phyloP scores from a whole-genome alignment of 1,140 invertebrate species.

The Drosophila pallidifrons region DNA sequence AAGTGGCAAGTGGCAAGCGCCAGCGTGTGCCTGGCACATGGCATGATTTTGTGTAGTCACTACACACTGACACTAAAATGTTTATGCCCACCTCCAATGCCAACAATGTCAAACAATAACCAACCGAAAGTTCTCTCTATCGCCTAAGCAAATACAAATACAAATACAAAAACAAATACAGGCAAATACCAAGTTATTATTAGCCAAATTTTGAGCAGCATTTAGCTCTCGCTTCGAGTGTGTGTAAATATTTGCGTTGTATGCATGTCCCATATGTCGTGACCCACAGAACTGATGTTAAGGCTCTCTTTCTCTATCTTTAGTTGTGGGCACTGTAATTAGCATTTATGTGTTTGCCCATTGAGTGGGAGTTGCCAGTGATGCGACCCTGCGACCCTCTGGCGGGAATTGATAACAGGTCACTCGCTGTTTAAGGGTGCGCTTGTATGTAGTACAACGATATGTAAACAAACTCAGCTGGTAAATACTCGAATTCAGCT shows the following conservation, averaged over 20 bases:
- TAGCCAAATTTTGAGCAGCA: conserved; percentile 70
- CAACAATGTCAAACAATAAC: conserved; percentile 36
- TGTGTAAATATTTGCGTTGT: conserved; percentile 72
- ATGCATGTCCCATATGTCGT: conserved; percentile 70
- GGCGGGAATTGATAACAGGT: conserved; percentile 51
- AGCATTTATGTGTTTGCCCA: conserved; percentile 70
- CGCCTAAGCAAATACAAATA: conserved; percentile 66
- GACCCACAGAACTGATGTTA: conserved; percentile 27
- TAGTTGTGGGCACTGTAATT: conserved; percentile 65
- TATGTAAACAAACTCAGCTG: conserved; percentile 5
- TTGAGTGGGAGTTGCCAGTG: conserved; percentile 1
- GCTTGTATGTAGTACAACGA: neutral
- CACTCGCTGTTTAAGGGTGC: conserved; percentile 5
- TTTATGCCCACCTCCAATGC: conserved; percentile 25
- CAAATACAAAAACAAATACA: conserved; percentile 27
- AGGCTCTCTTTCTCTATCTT: conserved; percentile 14
- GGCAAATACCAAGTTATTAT: conserved; percentile 60
- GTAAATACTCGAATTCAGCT: conserved; percentile 13
- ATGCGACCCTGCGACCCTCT: neutral
- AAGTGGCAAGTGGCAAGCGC: conserved; percentile 35
- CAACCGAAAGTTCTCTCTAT: conserved; percentile 19
- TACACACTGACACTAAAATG: conserved; percentile 48
- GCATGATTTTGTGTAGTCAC: conserved; percentile 59
- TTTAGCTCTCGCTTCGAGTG: conserved; percentile 36
- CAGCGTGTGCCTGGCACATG: conserved; percentile 60